Conservation (phyloP, 2,113 vertebrate species). For the Planiliza haematocheilus region DNA sequence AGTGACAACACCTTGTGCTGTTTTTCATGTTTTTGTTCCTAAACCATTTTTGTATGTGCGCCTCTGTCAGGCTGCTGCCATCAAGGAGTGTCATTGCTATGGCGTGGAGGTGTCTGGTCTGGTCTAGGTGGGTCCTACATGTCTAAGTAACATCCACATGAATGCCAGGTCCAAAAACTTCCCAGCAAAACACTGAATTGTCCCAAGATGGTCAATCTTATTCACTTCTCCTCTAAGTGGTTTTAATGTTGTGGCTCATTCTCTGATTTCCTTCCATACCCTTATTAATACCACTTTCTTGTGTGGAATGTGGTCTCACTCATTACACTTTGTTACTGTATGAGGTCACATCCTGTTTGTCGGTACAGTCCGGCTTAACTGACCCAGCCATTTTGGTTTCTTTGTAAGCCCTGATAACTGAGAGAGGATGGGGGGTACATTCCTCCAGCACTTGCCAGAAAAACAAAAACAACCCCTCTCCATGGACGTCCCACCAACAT, state of each 20-base stretch:
- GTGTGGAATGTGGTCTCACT: not conserved
- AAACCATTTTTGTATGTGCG: too few relatives aligned
- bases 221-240: too few relatives aligned
- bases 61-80: too few relatives aligned
- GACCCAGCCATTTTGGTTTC: constrained; percentile 31
- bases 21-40: too few relatives aligned
- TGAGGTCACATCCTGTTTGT: constrained; percentile 59
- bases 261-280: not conserved
- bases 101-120: too few relatives aligned
- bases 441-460: constrained; percentile 49
- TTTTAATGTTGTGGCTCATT: not conserved
- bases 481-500: constrained; percentile 38
- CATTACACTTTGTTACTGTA: not conserved
- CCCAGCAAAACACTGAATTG: too few relatives aligned
- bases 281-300: not conserved
- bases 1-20: too few relatives aligned
- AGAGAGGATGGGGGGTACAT: constrained; percentile 42
- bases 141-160: too few relatives aligned
- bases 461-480: constrained; percentile 64
- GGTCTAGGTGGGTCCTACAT: too few relatives aligned
- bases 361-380: constrained; percentile 36
- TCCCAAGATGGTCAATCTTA: too few relatives aligned
- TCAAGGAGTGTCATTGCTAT: too few relatives aligned
- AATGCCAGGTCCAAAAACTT: too few relatives aligned
- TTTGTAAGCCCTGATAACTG: constrained; percentile 32